Evolutionary conservation across 2,797 vertebrate species (phyloP).

Genomic region (Hypotaenidia philippensis): DNA sequence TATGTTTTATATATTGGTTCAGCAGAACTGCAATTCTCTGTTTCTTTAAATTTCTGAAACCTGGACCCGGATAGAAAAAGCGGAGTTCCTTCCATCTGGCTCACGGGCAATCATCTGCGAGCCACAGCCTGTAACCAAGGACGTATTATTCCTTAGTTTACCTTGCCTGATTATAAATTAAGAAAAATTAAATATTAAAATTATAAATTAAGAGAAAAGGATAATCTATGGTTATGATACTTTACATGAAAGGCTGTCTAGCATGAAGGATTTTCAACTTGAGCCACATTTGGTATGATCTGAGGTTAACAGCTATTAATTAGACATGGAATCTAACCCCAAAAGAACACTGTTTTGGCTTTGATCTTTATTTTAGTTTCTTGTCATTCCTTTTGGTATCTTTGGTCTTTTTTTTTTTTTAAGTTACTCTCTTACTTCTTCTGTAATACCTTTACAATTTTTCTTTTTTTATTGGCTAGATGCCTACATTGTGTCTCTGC

Average conservation of each 20-base stretch:
- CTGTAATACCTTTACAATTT: neutral
- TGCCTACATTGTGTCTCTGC: neutral
- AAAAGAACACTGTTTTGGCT: neutral
- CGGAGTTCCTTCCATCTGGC: neutral
- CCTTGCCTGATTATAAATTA: neutral
- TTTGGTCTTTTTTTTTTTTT: neutral
- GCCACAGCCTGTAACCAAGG: neutral
- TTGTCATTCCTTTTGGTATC: neutral
- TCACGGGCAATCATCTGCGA: neutral
- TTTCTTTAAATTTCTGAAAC: neutral
- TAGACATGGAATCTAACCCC: neutral
- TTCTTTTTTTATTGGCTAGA: neutral
- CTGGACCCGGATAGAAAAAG: neutral
- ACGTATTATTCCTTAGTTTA: neutral
- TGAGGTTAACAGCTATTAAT: neutral
- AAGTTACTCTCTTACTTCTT: neutral
- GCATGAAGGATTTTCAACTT: neutral
- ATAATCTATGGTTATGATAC: accelerated
- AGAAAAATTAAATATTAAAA: neutral
- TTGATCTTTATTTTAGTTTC: slow-evolving; percentile 4
- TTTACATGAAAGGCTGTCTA: neutral
- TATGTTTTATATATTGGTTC: neutral
- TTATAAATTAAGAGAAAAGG: neutral
- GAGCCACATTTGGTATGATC: neutral
- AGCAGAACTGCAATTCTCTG: neutral